A percentile compares a stretch with the other conserved stretches of the same genome.
Evolutionary conservation across 2,797 vertebrate genomes (phyloP).

Genomic region (Prionace glauca): DNA sequence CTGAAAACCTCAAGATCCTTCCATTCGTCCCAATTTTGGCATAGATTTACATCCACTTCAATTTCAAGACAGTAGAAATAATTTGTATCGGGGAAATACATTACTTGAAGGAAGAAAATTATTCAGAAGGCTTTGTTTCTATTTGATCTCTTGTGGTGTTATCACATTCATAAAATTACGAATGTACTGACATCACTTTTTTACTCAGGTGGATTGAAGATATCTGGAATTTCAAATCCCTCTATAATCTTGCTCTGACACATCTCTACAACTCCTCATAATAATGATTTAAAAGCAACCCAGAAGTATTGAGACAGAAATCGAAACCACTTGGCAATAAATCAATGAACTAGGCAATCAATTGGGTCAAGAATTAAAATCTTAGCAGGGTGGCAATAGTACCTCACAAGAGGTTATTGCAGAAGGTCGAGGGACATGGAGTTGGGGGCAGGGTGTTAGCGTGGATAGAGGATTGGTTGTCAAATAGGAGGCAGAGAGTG

Average conservation of each 20-base stretch:
- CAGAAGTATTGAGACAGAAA: background rate
- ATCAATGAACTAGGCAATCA: background rate
- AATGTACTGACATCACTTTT: background rate
- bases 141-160: background rate
- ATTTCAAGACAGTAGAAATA: background rate
- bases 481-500: too few relatives aligned
- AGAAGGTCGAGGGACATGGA: too few relatives aligned
- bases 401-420: too few relatives aligned
- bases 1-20: background rate
- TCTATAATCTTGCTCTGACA: background rate
- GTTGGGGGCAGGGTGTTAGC: too few relatives aligned
- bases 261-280: background rate
- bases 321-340: too few relatives aligned
- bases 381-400: background rate
- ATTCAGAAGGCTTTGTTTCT: background rate
- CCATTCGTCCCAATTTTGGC: background rate
- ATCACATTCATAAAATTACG: background rate
- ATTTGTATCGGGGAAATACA: background rate
- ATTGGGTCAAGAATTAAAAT: background rate
- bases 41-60: background rate
- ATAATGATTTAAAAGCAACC: background rate
- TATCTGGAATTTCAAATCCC: background rate
- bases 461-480: too few relatives aligned
- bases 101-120: background rate
- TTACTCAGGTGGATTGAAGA: background rate